phyloP scores from a whole-genome alignment of 2,888 invertebrate genomes.

The Phania funesta region DNA sequence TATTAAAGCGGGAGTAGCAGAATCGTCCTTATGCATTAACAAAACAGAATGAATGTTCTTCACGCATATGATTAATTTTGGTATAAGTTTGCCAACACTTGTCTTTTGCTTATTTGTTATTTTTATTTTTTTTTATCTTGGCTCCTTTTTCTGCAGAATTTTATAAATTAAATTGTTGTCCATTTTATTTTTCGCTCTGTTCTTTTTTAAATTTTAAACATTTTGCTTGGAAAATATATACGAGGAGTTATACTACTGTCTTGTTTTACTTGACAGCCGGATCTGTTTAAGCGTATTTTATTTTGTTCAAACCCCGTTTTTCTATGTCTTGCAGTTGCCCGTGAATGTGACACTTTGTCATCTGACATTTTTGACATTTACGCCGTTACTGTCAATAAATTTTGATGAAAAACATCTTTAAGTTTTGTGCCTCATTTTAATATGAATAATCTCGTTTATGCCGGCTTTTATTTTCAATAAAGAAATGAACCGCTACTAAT shows the following conservation, averaged over 20 bases:
- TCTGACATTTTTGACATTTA: slow-evolving; percentile 62
- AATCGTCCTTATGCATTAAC: neutral
- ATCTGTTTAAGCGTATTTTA: slow-evolving; percentile 50
- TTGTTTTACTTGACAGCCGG: slow-evolving; percentile 51
- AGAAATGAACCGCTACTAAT: slow-evolving; percentile 57
- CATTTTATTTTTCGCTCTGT: neutral
- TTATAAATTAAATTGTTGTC: slow-evolving; percentile 53
- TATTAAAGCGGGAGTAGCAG: neutral
- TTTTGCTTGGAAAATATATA: neutral
- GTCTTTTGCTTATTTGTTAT: neutral
- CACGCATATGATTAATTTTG: slow-evolving; percentile 46
- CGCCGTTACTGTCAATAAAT: slow-evolving; percentile 65
- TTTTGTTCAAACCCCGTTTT: slow-evolving; percentile 11
- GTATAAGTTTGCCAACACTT: neutral
- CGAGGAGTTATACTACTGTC: neutral
- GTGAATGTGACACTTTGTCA: slow-evolving; percentile 37
- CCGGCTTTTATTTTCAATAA: slow-evolving; percentile 29
- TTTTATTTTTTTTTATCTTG: neutral
- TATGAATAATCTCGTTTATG: neutral
- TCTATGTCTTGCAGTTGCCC: neutral
- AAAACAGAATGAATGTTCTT: slow-evolving; percentile 27
- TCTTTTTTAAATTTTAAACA: neutral
- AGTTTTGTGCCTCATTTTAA: slow-evolving; percentile 9
- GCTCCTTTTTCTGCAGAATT: neutral
- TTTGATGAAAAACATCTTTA: slow-evolving; percentile 60